Evolutionary conservation across 2,888 invertebrate species (phyloP).

Genomic region (Omphaloscelis lunosa): DNA sequence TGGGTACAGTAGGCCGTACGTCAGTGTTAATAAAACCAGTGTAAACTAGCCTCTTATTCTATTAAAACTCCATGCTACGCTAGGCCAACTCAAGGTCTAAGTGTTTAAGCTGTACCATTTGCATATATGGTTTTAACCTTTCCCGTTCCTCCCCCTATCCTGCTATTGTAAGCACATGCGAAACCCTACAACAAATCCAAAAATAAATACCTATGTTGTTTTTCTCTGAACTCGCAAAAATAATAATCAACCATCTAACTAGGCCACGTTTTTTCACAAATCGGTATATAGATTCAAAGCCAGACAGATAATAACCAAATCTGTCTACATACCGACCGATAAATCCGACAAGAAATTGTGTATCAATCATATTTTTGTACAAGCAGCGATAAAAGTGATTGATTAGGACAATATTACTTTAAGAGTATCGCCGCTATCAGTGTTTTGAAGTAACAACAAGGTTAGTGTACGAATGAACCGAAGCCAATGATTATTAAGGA

Average conservation of each 20-base stretch:
- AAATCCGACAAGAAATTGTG: constrained; percentile 47
- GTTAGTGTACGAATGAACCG: constrained; percentile 32
- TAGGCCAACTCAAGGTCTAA: too few relatives aligned
- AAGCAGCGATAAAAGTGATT: constrained; percentile 61
- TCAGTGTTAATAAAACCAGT: too few relatives aligned
- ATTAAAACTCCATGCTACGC: too few relatives aligned
- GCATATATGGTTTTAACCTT: neutral
- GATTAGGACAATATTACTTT: constrained; percentile 32
- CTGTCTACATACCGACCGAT: constrained; percentile 33
- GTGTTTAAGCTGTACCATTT: neutral
- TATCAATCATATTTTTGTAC: constrained; percentile 50
- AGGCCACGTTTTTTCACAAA: constrained; percentile 9
- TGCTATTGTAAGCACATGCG: neutral
- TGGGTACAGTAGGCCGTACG: neutral
- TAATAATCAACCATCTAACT: neutral
- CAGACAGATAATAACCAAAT: constrained; percentile 51
- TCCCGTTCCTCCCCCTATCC: neutral
- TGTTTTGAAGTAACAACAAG: constrained; percentile 28
- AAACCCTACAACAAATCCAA: neutral
- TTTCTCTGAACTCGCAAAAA: neutral
- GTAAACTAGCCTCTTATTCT: too few relatives aligned
- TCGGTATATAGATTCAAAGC: constrained; percentile 23
- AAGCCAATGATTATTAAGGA: neutral
- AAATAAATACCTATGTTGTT: constrained; percentile 1
- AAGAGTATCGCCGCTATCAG: constrained; percentile 49